Evolutionary conservation across 2,797 vertebrate species (phyloP).

Genomic region (Pipistrellus pygmaeus): DNA sequence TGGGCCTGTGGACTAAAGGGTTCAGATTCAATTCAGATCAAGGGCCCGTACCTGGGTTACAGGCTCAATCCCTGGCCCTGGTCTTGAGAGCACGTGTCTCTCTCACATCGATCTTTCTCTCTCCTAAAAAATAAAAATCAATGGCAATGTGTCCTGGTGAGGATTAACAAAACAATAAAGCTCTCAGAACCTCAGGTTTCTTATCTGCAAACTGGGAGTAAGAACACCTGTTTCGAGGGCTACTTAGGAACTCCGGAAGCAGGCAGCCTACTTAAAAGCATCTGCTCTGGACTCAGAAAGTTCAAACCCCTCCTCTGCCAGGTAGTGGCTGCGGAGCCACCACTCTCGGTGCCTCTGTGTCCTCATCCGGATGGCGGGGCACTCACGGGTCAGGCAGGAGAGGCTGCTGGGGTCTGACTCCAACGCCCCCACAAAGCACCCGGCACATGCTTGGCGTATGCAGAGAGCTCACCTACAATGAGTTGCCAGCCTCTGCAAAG

Average conservation of each 20-base stretch:
- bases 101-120: too few relatives aligned
- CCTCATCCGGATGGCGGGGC: not conserved
- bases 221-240: not conserved
- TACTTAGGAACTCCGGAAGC: not conserved
- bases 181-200: not conserved
- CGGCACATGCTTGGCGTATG: rapidly evolving
- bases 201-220: not conserved
- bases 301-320: not conserved
- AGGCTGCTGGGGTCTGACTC: not conserved
- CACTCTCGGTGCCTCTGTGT: not conserved
- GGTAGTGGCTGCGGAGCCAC: not conserved
- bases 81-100: too few relatives aligned
- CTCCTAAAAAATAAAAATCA: too few relatives aligned
- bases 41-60: too few relatives aligned
- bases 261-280: not conserved
- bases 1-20: too few relatives aligned
- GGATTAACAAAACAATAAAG: not conserved
- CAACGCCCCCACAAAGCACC: not conserved
- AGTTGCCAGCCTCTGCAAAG: not conserved
- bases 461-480: not conserved
- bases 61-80: too few relatives aligned
- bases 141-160: too few relatives aligned
- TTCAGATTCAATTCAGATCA: too few relatives aligned
- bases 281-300: not conserved
- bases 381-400: not conserved